Evolutionary conservation across 2,113 vertebrate species (phyloP), one percentile per base, ranked within the genome.

Genomic region (Rhea pennata): DNA sequence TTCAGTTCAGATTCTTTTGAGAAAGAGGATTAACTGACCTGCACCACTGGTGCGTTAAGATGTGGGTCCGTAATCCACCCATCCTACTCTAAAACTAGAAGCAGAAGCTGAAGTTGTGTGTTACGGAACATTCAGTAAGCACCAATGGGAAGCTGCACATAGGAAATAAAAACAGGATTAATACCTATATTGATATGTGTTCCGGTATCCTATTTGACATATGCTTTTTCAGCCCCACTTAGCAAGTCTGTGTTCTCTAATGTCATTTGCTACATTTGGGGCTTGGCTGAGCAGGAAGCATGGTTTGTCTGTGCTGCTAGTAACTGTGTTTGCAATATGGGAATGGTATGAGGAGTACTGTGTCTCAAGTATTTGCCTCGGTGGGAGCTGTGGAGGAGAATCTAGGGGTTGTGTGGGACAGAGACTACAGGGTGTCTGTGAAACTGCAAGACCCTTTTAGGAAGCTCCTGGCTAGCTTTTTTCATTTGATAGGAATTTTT

Each of bases 211-310:
- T 10, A 46, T 23, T 23, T 15, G 24, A 31, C 11, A 46, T 33
- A 27, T 54, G 59, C 33, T 84, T 33, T 65, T 77, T 26, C 36
- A 65, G 71, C 20, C 24, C n/a, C 36, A 44, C 6, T 36, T 56
- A 33, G 56, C n/a, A 26, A 70, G 42, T 39, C 26, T 19, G 2
- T 40, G 78, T 15, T 15, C 56, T 71, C 29, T 36, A 50, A 51
- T 36, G 13, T 56, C 16, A 5, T 5, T 6, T 36, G n/a, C 24
- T 29, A 2, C 1, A 0, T 10, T 27, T 16, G 42, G 54, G 48
- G 29, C n/a, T 75, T 8, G 20, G 29, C 54, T 70, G 65, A 15
- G 21, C 22, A 8, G 8, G 42, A 70, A 36, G 15, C 26, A 2
- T 6, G 16, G 12, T 61, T 82, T 36, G 24, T 23, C 64, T 3